A percentile compares a stretch with the other conserved stretches of the same genome.
phyloP scores from a whole-genome alignment of 2,797 vertebrate genomes.

The Squalus acanthias region DNA sequence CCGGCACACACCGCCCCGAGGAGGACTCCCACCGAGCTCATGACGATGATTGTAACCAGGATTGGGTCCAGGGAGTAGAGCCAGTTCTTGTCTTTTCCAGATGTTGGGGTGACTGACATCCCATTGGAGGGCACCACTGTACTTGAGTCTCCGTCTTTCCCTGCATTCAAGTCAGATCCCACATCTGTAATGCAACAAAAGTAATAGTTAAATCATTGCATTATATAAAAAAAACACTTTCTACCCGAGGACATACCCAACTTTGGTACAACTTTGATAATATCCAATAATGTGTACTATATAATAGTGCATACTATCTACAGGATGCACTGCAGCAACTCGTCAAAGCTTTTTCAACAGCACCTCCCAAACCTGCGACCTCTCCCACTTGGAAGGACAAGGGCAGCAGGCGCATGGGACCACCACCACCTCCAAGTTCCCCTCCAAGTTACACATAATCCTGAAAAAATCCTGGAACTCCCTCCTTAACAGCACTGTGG shows the following conservation, averaged over 20 bases:
- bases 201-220: background rate
- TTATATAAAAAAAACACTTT: background rate
- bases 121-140: slow-evolving; percentile 68
- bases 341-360: background rate
- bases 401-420: background rate
- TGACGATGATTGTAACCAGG: slow-evolving; percentile 94
- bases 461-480: too few relatives aligned
- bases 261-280: background rate
- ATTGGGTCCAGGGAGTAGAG: slow-evolving; percentile 91
- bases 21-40: slow-evolving; percentile 90
- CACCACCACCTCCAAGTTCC: too few relatives aligned
- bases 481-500: background rate
- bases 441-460: too few relatives aligned
- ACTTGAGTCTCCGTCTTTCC: slow-evolving; percentile 60
- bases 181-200: slow-evolving; percentile 57
- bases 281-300: background rate
- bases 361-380: background rate
- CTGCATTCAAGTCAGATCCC: slow-evolving; percentile 51
- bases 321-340: background rate
- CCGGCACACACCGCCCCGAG: slow-evolving; percentile 87
- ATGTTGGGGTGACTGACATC: slow-evolving; percentile 68
- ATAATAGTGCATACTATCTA: background rate
- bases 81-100: slow-evolving; percentile 87
- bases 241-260: slow-evolving; percentile 46
- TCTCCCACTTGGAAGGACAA: background rate